Base-by-base conservation (phyloP, 2,888 invertebrate species). In the Drosophila borealis region DNA sequence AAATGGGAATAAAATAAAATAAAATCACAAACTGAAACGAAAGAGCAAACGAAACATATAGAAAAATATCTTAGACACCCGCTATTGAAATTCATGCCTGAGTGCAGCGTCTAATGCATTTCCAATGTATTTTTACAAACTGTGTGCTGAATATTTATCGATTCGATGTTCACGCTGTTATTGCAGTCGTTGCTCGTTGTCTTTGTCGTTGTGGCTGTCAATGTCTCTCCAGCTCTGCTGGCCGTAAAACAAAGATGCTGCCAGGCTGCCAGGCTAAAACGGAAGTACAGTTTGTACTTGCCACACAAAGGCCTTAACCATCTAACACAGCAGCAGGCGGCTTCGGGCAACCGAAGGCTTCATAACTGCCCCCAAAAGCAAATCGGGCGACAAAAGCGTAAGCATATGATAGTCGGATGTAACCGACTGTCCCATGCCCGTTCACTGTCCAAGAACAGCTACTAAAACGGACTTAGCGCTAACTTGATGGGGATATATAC, bases 231-330 rank as follows among this genome's bases (percentile, higher is more conserved):
- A 50, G 25, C 44, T 41, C 36, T 59, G 44, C 45, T 50, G 39
- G 60, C 36, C 56, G 63, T 39, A 54, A 75, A 73, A 83, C 81
- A 80, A 78, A 87, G 79, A 83, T 66, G 72, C 74, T 68, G 69
- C 50, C 49, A 39, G 39, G 45, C 57, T 50, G 65, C 49, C 17
- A 29, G 51, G 78, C 61, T 70, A 68, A 55, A 74, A 65, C 75
- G 77, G 82, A 87, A 89, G 89, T 86, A 86, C 89, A 86, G 89
- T 87, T 75, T 74, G 70, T 70, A 74, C 66, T 87, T 81, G 70
- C 82, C 88, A 70, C 54, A 74, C 80, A 79, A 86, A 86, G 55
- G 70, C 88, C 65, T 61, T 66, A 60, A 53, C 67, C 62, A 59
- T 67, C 73, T 48, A 55, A 59, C 51, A 59, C n/a, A 45, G 64